These are phyloP conservation scores for Stenodera caucasica DNA, from an alignment of 2,888 invertebrate genomes.

Conservation along the genomic window DNA sequence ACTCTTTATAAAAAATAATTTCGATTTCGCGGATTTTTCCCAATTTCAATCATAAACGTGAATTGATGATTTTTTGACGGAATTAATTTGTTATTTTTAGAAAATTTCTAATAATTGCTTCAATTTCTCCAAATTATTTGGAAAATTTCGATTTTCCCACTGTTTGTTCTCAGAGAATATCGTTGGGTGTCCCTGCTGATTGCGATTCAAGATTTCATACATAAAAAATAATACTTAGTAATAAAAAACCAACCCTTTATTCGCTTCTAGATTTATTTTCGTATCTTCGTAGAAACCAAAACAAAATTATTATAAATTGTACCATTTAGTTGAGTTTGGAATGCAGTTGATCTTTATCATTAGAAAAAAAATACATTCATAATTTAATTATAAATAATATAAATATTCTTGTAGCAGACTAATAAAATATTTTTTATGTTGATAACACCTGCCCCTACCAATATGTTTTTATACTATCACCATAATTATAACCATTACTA, in stretches of 20 bases:
- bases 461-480: not conserved
- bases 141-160: too few species aligned
- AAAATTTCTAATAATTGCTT: too few species aligned
- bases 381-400: slow-evolving; percentile 33
- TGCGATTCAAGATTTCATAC: too few species aligned
- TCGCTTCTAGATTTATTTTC: not conserved
- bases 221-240: too few species aligned
- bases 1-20: too few species aligned
- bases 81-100: too few species aligned
- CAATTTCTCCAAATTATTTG: too few species aligned
- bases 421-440: slow-evolving; percentile 34
- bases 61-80: too few species aligned
- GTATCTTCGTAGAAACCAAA: not conserved
- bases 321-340: slow-evolving; percentile 14
- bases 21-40: too few species aligned
- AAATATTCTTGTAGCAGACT: slow-evolving; percentile 32
- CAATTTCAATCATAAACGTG: too few species aligned
- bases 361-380: slow-evolving; percentile 18
- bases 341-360: slow-evolving; percentile 32
- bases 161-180: too few species aligned
- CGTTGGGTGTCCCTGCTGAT: too few species aligned
- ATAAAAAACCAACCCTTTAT: not conserved
- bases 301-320: slow-evolving; percentile 11
- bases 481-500: not conserved
- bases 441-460: slow-evolving; percentile 14